These are phyloP conservation scores for Sebastes paucispinis DNA, from an alignment of 2,797 vertebrate species.

Conservation along the genomic window DNA sequence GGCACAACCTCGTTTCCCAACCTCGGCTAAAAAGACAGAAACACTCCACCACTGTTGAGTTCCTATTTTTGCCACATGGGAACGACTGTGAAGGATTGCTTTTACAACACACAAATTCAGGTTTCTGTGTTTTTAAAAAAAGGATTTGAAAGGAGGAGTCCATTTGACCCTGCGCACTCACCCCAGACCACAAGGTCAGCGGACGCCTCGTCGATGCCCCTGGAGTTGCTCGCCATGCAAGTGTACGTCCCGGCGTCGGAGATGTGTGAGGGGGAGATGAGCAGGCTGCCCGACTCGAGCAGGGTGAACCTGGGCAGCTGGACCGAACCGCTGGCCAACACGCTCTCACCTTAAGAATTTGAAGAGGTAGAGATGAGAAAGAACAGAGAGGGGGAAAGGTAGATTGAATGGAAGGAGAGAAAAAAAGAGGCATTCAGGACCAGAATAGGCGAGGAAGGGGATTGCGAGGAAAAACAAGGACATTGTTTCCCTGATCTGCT, in stretches of 20 bases:
- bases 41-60: neutral
- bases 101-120: neutral
- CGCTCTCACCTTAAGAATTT: constrained; percentile 84
- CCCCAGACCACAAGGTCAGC: constrained; percentile 95
- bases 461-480: constrained; percentile 34
- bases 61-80: neutral
- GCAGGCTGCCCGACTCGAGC: constrained; percentile 94
- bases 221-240: constrained; percentile 96
- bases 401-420: neutral
- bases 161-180: constrained; percentile 54
- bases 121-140: neutral
- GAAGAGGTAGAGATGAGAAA: neutral
- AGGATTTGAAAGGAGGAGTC: neutral
- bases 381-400: neutral
- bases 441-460: neutral
- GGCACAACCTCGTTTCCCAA: constrained; percentile 1
- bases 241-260: constrained; percentile 92
- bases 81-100: neutral
- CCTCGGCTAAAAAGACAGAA: neutral
- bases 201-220: constrained; percentile 92
- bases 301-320: constrained; percentile 95
- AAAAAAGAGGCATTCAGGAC: neutral
- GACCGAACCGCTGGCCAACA: constrained; percentile 94
- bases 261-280: constrained; percentile 92
- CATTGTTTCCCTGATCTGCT: constrained; percentile 32